phyloP scores from a whole-genome alignment of 2,797 vertebrate species.

The Helarctos malayanus region DNA sequence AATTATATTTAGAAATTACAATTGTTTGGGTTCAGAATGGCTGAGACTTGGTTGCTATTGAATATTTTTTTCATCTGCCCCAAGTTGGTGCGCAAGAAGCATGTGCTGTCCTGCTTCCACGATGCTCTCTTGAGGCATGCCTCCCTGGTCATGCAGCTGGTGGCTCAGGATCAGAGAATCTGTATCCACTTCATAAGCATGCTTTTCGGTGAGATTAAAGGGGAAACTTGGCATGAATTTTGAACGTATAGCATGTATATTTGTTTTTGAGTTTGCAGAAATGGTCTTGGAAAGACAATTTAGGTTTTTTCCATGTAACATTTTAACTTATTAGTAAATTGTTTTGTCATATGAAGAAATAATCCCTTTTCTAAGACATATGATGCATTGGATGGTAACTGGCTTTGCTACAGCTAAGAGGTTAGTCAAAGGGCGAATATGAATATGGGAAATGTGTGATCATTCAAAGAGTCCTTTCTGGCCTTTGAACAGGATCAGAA shows the following conservation, averaged over 20 bases:
- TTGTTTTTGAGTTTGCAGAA: conserved; percentile 30
- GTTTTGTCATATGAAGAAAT: conserved; percentile 46
- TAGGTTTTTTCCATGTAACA: background rate
- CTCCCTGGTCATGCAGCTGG: conserved; percentile 89
- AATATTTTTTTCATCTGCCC: conserved; percentile 60
- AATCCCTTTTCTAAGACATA: background rate
- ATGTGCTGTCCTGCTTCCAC: conserved; percentile 86
- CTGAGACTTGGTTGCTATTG: conserved; percentile 17
- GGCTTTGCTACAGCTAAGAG: background rate
- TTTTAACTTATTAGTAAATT: conserved; percentile 43
- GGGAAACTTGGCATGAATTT: conserved; percentile 1
- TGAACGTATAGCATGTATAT: background rate
- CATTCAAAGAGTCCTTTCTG: background rate
- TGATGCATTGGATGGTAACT: background rate
- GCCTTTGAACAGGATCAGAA: background rate
- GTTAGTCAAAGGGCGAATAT: background rate
- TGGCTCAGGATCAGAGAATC: conserved; percentile 91
- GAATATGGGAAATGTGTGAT: background rate
- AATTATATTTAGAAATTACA: conserved; percentile 6
- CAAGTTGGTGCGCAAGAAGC: conserved; percentile 91
- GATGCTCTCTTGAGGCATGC: conserved; percentile 89
- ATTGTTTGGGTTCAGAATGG: background rate
- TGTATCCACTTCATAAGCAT: conserved; percentile 90
- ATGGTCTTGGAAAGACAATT: background rate
- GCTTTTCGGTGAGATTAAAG: conserved; percentile 91